Evolutionary conservation across 2,113 vertebrate genomes (phyloP).

Genomic region (Thryonomys swinderianus): DNA sequence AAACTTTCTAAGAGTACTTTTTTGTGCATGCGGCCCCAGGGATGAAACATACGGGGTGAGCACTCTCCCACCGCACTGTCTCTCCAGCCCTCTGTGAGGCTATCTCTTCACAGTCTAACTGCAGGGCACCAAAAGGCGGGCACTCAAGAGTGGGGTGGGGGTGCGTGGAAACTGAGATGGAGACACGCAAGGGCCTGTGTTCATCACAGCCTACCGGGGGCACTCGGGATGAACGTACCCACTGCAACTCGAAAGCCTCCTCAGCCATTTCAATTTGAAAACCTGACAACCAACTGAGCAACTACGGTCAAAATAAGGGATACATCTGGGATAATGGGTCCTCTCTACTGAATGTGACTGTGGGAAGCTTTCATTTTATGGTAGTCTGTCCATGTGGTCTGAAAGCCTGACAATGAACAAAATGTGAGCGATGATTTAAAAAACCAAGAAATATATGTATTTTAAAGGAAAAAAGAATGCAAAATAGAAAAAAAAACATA

Average conservation of each 20-base stretch:
- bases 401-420: constrained; percentile 12
- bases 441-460: background rate
- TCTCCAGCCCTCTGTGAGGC: background rate
- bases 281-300: background rate
- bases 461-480: constrained; percentile 22
- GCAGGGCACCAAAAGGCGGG: background rate
- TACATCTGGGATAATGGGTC: background rate
- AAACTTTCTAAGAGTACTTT: background rate
- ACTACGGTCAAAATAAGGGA: background rate
- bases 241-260: background rate
- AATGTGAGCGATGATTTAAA: constrained; percentile 25
- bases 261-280: background rate
- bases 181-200: background rate
- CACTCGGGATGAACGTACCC: background rate
- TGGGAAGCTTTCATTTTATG: background rate
- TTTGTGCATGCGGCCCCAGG: background rate
- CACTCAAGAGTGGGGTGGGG: background rate
- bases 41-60: background rate
- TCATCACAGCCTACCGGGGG: background rate
- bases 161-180: accelerated
- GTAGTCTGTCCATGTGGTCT: background rate
- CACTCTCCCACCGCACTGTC: background rate
- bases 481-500: constrained; percentile 17
- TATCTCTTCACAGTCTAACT: background rate
- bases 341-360: background rate